Evolutionary conservation across 2,888 invertebrate species (phyloP).

Genomic region (Hyalella azteca): DNA sequence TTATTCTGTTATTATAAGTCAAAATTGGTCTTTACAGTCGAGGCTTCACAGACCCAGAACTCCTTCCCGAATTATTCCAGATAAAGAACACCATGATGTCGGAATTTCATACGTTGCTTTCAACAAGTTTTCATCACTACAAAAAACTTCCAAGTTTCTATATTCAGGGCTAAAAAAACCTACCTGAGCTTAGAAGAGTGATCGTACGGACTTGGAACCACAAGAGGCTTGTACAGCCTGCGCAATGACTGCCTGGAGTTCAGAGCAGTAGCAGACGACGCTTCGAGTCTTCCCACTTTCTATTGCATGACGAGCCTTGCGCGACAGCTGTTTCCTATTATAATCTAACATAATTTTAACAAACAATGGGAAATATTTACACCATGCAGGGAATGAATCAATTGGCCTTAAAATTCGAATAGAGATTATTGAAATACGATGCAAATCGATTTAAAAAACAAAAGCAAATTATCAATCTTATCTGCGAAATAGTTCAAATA

Average conservation of each 20-base stretch:
- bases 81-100: background rate
- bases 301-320: background rate
- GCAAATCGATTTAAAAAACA: background rate
- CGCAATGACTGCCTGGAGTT: background rate
- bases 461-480: background rate
- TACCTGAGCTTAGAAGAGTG: background rate
- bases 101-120: background rate
- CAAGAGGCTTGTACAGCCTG: background rate
- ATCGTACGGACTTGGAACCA: background rate
- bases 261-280: background rate
- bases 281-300: background rate
- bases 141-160: background rate
- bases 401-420: background rate
- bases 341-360: too few species aligned
- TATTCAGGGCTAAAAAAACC: background rate
- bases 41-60: background rate
- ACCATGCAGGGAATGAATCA: background rate
- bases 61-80: background rate
- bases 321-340: background rate
- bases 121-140: background rate
- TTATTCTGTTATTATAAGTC: too few species aligned
- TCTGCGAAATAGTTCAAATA: background rate
- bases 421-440: background rate
- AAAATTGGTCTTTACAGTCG: background rate
- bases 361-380: too few species aligned